Base-by-base conservation (phyloP, 1,140 invertebrate species). In the Drosophila nigromelanica region DNA sequence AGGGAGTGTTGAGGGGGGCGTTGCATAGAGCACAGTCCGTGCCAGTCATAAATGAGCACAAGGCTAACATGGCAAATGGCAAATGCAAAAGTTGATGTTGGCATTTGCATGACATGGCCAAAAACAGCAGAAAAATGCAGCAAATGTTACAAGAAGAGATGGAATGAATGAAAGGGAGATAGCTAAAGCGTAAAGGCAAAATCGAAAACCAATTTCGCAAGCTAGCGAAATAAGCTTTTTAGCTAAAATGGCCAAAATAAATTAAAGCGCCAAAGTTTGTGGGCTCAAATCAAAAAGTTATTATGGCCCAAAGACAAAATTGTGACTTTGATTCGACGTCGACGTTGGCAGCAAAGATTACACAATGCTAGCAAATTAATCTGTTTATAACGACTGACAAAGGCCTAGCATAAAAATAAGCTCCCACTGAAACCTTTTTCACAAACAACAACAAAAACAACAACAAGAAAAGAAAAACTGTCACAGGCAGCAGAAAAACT, bases 321-420 rank as follows among this genome's bases (percentile, higher is more conserved):
- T 55, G 71, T 82, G 78, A 69, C 54, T 33, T 33, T 48, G 58
- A 59, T 60, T 67, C 39, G 39, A 42, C 4, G 27, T 27, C 39
- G 39, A 35, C 33, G 33, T 35, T 10, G 33, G 8, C 15, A 50
- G 69, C 55, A 68, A 74, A 89, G 83, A 89, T 89, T 89, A 74
- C 83, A 77, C 76, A 89, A 82, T 89, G 70, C 64, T 50, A 58
- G 83, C 76, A 89, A 89, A 89, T 89, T 89, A 89, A 89, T 89
- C 83, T 89, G 72, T 89, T 83, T 83, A 89, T 89, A 89, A 80
- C 82, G 82, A 86, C 75, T 72, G 70, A 73, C 63, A 61, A 56
- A 80, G 76, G 76, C 59, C 55, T 27, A 48, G 75, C 78, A 82
- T 87, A 78, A 87, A 87, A 86, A 82, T 86, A 82, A 87, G 67